Evolutionary conservation across 2,888 invertebrate genomes (phyloP).

Genomic region (Octodonta nipae): DNA sequence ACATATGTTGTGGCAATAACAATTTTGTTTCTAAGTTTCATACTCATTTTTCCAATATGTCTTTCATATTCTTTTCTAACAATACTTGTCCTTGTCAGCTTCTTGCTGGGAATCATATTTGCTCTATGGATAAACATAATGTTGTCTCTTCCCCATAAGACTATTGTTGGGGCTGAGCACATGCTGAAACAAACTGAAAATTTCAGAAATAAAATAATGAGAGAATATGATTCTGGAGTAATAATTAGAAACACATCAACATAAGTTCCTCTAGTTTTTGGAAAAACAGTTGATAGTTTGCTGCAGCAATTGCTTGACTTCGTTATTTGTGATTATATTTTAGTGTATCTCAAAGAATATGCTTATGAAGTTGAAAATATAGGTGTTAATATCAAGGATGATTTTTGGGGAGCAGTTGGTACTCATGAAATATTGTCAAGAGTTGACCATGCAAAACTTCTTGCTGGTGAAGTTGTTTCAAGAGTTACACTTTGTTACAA

Average conservation of each 20-base stretch:
- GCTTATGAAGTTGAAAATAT: constrained; percentile 39
- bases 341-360: constrained; percentile 55
- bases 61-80: constrained; percentile 20
- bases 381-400: constrained; percentile 46
- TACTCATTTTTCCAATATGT: constrained; percentile 18
- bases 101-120: constrained; percentile 32
- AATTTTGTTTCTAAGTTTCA: constrained; percentile 9
- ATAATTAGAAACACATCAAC: constrained; percentile 19
- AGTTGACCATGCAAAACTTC: constrained; percentile 68
- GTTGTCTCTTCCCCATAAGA: constrained; percentile 51
- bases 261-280: constrained; percentile 66
- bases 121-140: constrained; percentile 50
- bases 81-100: constrained; percentile 21
- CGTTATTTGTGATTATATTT: constrained; percentile 64
- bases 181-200: constrained; percentile 47
- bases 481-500: constrained; percentile 77
- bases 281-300: constrained; percentile 70
- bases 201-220: constrained; percentile 47
- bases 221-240: constrained; percentile 24
- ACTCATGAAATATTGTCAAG: constrained; percentile 58
- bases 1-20: constrained; percentile 10
- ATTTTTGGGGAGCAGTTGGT: constrained; percentile 69
- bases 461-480: constrained; percentile 70
- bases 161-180: constrained; percentile 45
- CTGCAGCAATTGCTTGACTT: constrained; percentile 72